Conservation (phyloP, 2,888 invertebrate species). For the Epirrhoe tristata region DNA sequence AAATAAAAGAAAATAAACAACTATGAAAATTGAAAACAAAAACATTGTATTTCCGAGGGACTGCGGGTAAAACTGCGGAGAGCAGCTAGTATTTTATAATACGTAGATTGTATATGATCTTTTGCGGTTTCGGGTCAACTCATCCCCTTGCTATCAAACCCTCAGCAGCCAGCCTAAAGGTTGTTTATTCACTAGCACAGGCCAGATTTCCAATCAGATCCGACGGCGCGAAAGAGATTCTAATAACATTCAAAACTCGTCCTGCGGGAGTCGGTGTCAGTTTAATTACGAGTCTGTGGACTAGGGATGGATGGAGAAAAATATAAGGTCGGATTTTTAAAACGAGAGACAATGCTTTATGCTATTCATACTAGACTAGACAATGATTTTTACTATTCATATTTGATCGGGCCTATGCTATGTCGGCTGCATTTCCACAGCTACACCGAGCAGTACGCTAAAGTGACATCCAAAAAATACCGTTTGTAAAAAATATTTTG, state of each 20-base stretch:
- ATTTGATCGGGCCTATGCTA: too few species aligned
- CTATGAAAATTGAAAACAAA: too few species aligned
- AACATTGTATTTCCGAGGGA: too few species aligned
- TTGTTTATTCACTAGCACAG: constrained; percentile 48
- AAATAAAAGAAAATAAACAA: too few species aligned
- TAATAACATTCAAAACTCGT: constrained; percentile 85
- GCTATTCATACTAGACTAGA: too few species aligned
- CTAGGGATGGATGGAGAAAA: constrained; percentile 29
- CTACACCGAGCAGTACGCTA: too few species aligned
- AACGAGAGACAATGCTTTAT: too few species aligned
- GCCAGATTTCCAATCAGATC: constrained; percentile 78
- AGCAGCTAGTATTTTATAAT: background rate
- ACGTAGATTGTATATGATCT: background rate
- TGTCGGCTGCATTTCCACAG: too few species aligned
- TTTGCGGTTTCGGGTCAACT: constrained; percentile 2
- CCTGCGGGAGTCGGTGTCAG: constrained; percentile 78
- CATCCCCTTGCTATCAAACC: constrained; percentile 3
- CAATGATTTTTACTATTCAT: too few species aligned
- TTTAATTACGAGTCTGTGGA: constrained; percentile 78
- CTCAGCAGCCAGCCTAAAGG: constrained; percentile 11
- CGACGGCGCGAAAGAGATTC: constrained; percentile 81
- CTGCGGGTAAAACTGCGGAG: too few species aligned
- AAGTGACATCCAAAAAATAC: too few species aligned
- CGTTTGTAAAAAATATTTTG: too few species aligned
- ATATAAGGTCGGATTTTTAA: background rate